These are phyloP conservation scores for Nothobranchius furzeri DNA, from an alignment of 2,113 vertebrate species.

Conservation along the genomic window DNA sequence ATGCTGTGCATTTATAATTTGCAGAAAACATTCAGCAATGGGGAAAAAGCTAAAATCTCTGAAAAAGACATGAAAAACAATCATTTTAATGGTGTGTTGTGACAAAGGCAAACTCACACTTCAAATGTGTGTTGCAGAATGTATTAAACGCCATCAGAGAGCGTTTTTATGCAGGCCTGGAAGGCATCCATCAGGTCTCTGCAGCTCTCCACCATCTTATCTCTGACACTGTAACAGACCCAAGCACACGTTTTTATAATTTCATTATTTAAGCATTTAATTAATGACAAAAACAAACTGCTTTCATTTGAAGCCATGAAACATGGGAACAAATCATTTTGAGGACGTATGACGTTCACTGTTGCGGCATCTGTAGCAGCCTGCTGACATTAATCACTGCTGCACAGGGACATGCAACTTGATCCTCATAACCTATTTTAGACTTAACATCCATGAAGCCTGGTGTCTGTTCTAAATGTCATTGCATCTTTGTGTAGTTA, in stretches of 20 bases:
- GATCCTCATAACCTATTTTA: slow-evolving; percentile 50
- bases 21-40: too few relatives aligned
- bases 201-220: slow-evolving; percentile 65
- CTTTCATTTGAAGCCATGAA: not conserved
- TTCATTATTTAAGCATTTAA: too few relatives aligned
- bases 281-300: not conserved
- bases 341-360: too few relatives aligned
- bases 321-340: too few relatives aligned
- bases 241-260: not conserved
- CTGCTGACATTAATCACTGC: slow-evolving; percentile 45
- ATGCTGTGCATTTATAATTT: too few relatives aligned
- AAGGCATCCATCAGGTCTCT: slow-evolving; percentile 78
- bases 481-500: too few relatives aligned
- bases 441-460: not conserved
- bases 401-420: slow-evolving; percentile 38
- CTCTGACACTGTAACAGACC: slow-evolving; percentile 70
- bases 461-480: too few relatives aligned
- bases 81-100: too few relatives aligned
- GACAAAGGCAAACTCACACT: too few relatives aligned
- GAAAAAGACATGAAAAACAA: too few relatives aligned
- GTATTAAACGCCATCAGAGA: slow-evolving; percentile 56
- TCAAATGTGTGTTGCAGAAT: not conserved
- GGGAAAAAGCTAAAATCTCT: too few relatives aligned
- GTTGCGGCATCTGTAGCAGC: slow-evolving; percentile 9
- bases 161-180: slow-evolving; percentile 74